Base-by-base conservation (phyloP, 35 echinoderm and acorn worm genomes). In the Acanthaster planci region DNA sequence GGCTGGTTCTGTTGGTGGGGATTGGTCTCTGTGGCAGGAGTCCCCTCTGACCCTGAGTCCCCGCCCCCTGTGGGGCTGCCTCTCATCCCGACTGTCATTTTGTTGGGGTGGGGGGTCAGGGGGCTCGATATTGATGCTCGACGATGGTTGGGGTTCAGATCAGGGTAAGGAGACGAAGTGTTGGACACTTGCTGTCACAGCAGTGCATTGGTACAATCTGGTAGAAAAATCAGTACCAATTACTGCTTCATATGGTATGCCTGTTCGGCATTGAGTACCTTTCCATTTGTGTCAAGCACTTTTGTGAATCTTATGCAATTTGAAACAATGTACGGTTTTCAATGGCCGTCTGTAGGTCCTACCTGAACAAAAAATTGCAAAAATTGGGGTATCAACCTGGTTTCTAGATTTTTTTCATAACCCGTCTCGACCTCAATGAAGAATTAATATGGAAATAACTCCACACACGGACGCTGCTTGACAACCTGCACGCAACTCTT, bases 41-140 rank as follows among this genome's bases (percentile, higher is more conserved):
- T 52, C 19, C 72, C 54, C 76, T 81, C 84, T 17, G 52, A 58
- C 36, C 68, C 53, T n/a, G 72, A 81, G 47, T 79, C 78, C 42
- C 84, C 85, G 7, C 58, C 52, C 72, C 90, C 90, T 34, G 76
- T 55, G 77, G 84, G 90, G 50, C 60, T 92, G 53, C 90, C 90
- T 81, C 77, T 80, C 90, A 92, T 92, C 29, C 83, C 83, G 36
- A 87, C 77, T 52, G 90, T 92, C 90, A 92, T 92, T 58, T 16
- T 51, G 57, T 7, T 18, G 53, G 29, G 15, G 32, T 80, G 4
- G 12, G 19, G 56, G 56, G 56, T 59, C 56, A 59, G 56, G 27
- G 56, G 64, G 22, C 30, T 31, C 26, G 26, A 31, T 31, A 23
- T 18, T 26, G 19, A 34, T 29, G 23, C 26, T 72, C 14, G 60